A percentile compares a stretch with the other conserved stretches of the same genome.
phyloP scores from a whole-genome alignment of 2,888 invertebrate genomes.

The Drosophila melanosoma region DNA sequence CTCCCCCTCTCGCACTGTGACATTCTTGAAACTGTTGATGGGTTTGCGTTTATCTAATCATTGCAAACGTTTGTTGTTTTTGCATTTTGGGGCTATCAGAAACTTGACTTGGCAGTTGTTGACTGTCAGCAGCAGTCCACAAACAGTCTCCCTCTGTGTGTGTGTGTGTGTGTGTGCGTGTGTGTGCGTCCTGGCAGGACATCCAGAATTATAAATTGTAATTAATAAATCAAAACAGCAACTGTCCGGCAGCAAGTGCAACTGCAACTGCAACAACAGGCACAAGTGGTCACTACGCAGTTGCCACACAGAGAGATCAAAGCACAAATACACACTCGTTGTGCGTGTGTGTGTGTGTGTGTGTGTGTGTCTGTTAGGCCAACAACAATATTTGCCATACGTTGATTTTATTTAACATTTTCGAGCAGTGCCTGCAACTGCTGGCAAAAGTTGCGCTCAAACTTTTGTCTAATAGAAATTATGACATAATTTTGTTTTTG shows the following conservation, averaged over 20 bases:
- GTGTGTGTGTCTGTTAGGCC: conserved; percentile 27
- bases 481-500: conserved; percentile 71
- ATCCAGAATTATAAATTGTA: conserved; percentile 72
- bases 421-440: conserved; percentile 34
- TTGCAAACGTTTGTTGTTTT: conserved; percentile 34
- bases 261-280: conserved; percentile 21
- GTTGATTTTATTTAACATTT: conserved; percentile 58
- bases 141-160: background rate
- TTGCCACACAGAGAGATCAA: conserved; percentile 22
- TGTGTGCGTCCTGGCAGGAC: conserved; percentile 24
- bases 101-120: conserved; percentile 56
- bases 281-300: conserved; percentile 20
- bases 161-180: background rate
- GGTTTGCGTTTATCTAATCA: conserved; percentile 39
- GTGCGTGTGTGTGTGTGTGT: conserved; percentile 10
- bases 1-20: background rate
- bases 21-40: conserved; percentile 27
- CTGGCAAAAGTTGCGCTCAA: conserved; percentile 47
- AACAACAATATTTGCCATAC: conserved; percentile 53
- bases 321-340: background rate
- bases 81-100: conserved; percentile 40
- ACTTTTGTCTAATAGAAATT: conserved; percentile 67
- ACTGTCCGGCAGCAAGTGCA: conserved; percentile 47
- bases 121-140: conserved; percentile 56
- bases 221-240: conserved; percentile 76